Base-by-base conservation (phyloP, 2,797 vertebrate species). In the Onychomys torridus region DNA sequence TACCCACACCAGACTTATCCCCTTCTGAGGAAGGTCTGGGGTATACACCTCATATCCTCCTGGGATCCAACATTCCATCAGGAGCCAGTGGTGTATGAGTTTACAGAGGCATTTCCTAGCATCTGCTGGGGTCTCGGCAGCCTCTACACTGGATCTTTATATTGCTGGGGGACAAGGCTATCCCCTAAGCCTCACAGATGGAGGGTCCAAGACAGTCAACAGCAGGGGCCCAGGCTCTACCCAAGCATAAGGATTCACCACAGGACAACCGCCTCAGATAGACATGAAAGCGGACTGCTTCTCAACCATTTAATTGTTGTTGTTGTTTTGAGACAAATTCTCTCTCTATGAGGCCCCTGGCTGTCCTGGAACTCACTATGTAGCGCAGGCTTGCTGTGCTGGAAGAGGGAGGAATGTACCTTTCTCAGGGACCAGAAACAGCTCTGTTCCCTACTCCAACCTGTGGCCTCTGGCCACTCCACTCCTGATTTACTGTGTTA, bases 401-500 rank as follows among this genome's bases (percentile, higher is more conserved):
- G n/a, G 59, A 52, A 16, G n/a, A 14, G 79, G 71, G 65, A 61
- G 37, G 19, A 76, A 61, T 11, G 2, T 43, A 2, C 2, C 19
- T 73, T 73, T 78, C 73, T 75, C 57, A 29, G 37, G 34, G 32
- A 65, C 40, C 29, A 63, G 37, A 73, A 89, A 69, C 37, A 89
- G 46, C 71, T 57, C 52, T 43, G 76, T 61, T 27, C 1, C 1
- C 9, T 0, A 7, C 34, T n/a, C 17, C 52, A 37, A 34, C 57
- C 76, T 86, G n/a, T 67, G 21, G n/a, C 79, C 65, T 52, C 82
- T 29, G 17, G 46, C 5, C 29, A 27, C 71, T 40, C 84, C 16
- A 65, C 71, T 85, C 67, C 78, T 40, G 55, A 69, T 55, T n/a
- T 61, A 57, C 94, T 95, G 69, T 73, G 78, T 89, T 92, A 82